phyloP scores from a whole-genome alignment of 2,888 invertebrate species.

The Cryptus viduatorius region DNA sequence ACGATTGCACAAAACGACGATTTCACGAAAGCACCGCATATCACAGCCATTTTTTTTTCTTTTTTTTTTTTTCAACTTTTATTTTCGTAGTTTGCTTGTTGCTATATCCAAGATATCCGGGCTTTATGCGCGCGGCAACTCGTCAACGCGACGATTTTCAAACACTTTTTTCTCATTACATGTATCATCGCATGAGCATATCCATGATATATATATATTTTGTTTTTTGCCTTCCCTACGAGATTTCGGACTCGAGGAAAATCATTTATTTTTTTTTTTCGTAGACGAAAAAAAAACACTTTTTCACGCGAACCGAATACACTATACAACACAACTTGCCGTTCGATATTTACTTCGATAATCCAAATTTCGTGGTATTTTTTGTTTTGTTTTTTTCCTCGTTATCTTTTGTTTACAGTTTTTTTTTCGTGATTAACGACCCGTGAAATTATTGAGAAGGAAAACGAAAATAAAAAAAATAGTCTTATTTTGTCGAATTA shows the following conservation, averaged over 20 bases:
- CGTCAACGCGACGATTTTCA: constrained; percentile 54
- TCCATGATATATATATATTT: not conserved
- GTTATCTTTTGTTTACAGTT: not conserved
- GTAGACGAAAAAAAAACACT: constrained; percentile 6
- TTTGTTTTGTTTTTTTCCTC: not conserved
- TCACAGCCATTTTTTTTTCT: constrained; percentile 69
- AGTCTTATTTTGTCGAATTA: not conserved
- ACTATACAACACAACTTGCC: constrained; percentile 5
- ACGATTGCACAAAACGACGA: constrained; percentile 33
- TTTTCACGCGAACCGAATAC: not conserved
- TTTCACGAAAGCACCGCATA: constrained; percentile 52
- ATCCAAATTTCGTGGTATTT: not conserved
- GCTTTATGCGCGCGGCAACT: constrained; percentile 50
- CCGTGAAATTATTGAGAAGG: not conserved
- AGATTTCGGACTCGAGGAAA: constrained; percentile 4
- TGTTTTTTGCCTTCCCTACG: not conserved
- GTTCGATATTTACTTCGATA: not conserved
- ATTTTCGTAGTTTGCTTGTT: not conserved
- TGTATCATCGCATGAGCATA: constrained; percentile 29
- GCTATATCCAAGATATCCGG: constrained; percentile 29
- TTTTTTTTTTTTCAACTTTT: not conserved
- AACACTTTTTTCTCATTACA: constrained; percentile 37
- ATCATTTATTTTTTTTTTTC: not conserved
- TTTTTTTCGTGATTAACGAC: not conserved
- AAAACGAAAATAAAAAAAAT: not conserved